These are phyloP conservation scores for Seriola dumerili DNA, from an alignment of 2,113 vertebrate genomes.

Conservation along the genomic window DNA sequence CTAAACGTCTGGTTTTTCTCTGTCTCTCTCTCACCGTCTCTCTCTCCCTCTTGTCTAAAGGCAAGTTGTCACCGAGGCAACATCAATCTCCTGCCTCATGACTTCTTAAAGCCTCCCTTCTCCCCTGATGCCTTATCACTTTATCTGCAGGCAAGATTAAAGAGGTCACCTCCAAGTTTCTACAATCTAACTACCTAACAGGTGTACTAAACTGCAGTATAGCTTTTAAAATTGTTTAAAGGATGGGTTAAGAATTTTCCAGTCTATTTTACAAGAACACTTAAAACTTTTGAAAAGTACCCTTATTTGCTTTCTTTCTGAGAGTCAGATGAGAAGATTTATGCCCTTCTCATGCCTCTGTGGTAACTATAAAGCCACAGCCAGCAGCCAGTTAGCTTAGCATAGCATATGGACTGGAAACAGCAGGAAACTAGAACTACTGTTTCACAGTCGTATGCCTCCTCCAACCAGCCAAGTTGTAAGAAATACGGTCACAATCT, in stretches of 20 bases:
- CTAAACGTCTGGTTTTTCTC: conserved; percentile 79
- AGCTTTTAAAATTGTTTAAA: conserved; percentile 19
- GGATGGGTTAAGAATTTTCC: background rate
- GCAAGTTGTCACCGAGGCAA: conserved; percentile 81
- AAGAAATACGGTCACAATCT: no score
- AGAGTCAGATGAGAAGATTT: background rate
- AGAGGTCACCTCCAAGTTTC: conserved; percentile 83
- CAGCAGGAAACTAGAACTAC: no score
- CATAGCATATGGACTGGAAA: background rate
- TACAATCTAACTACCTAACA: conserved; percentile 71
- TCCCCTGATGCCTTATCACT: conserved; percentile 80
- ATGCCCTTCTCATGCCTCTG: background rate
- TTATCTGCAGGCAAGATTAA: conserved; percentile 84
- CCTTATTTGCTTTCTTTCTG: background rate
- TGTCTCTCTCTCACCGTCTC: conserved; percentile 45
- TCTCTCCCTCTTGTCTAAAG: conserved; percentile 71
- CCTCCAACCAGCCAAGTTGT: no score
- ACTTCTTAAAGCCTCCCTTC: conserved; percentile 76
- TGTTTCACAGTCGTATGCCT: no score
- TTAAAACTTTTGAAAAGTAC: background rate
- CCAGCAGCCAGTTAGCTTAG: background rate
- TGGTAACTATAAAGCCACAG: background rate
- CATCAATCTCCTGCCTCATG: conserved; percentile 83
- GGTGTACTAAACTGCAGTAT: conserved; percentile 61
- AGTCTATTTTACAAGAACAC: background rate